Conservation (phyloP, 1,140 invertebrate species). For the Eupristina koningsbergeri region DNA sequence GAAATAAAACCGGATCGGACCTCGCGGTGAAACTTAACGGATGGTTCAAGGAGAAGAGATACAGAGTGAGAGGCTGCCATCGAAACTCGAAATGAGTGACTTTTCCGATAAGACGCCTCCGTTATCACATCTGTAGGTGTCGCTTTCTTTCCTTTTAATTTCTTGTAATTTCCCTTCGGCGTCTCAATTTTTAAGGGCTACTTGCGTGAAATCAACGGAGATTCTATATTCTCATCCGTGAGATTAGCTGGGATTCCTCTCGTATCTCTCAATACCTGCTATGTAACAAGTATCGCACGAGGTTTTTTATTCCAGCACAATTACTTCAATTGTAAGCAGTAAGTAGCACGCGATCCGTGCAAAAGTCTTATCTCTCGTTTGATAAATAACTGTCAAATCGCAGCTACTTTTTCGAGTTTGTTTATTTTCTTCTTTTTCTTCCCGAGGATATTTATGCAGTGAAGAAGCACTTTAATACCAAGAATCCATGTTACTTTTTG, state of each 20-base stretch:
- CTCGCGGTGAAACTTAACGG: slow-evolving; percentile 30
- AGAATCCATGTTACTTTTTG: too few species aligned
- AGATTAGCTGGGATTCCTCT: background rate
- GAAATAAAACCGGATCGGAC: slow-evolving; percentile 65
- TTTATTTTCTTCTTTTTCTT: background rate
- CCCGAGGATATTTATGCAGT: background rate
- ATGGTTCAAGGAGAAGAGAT: slow-evolving; percentile 47
- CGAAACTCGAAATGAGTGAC: slow-evolving; percentile 26
- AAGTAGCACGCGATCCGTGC: background rate
- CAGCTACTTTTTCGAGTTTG: background rate
- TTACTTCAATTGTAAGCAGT: background rate
- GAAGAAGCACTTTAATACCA: too few species aligned
- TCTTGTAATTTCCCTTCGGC: slow-evolving; percentile 25
- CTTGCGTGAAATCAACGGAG: background rate
- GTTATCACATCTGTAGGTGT: background rate
- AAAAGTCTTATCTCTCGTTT: background rate
- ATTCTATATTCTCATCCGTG: slow-evolving; percentile 23
- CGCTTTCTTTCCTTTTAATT: background rate
- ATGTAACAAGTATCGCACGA: background rate
- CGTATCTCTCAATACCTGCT: background rate
- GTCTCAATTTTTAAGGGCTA: slow-evolving; percentile 17
- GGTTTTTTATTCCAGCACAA: background rate
- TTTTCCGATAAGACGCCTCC: slow-evolving; percentile 24
- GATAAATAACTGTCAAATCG: background rate
- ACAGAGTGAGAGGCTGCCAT: slow-evolving; percentile 47